A percentile compares a stretch with the other conserved stretches of the same genome.
phyloP scores from a whole-genome alignment of 2,113 vertebrate genomes.

The Heptranchias perlo region DNA sequence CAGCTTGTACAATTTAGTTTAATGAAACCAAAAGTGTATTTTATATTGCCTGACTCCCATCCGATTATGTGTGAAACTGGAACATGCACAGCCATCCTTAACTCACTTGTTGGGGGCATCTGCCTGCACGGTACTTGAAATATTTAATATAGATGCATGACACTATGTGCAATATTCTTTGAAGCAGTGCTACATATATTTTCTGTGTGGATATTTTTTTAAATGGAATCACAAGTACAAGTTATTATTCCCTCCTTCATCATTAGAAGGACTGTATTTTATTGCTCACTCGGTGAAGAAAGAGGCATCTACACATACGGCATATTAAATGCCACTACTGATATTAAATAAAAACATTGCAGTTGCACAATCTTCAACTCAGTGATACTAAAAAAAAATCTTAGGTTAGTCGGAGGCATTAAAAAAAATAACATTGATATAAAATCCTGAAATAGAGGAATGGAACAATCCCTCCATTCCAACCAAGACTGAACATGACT shows the following conservation, averaged over 20 bases:
- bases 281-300: background rate
- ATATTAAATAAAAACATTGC: background rate
- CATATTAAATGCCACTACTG: background rate
- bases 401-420: background rate
- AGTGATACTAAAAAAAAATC: background rate
- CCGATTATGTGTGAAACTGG: background rate
- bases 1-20: background rate
- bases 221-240: background rate
- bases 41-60: background rate
- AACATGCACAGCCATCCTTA: background rate
- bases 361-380: background rate
- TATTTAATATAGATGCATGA: background rate
- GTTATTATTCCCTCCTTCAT: background rate
- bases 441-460: background rate
- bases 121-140: background rate
- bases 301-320: background rate
- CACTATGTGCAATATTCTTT: background rate
- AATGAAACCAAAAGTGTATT: background rate
- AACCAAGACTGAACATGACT: background rate
- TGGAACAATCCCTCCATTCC: background rate
- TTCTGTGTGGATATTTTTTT: background rate
- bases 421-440: background rate
- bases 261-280: background rate
- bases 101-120: background rate
- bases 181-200: background rate